Percentiles rank a stretch among this genome's conserved stretches.
Evolutionary conservation across 2,888 invertebrate species (phyloP).

Genomic region (Phalangium opilio): DNA sequence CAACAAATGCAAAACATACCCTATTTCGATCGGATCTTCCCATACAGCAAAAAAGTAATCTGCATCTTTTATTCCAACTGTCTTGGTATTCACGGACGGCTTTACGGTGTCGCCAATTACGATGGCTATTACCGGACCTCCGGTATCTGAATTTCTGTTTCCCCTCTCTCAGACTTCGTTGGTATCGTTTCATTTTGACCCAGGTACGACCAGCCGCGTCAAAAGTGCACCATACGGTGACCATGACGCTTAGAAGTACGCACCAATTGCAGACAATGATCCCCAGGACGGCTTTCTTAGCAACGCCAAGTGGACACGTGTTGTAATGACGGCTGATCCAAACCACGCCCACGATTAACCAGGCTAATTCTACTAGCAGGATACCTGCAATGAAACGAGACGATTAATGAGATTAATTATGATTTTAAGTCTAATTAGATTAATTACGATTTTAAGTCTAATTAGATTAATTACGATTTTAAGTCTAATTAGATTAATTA

Average conservation of each 20-base stretch:
- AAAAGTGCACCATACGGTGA: slow-evolving; percentile 71
- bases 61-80: slow-evolving; percentile 70
- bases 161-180: slow-evolving; percentile 59
- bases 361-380: slow-evolving; percentile 53
- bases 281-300: slow-evolving; percentile 56
- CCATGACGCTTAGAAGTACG: slow-evolving; percentile 47
- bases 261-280: slow-evolving; percentile 63
- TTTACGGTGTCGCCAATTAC: slow-evolving; percentile 71
- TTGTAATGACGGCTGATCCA: slow-evolving; percentile 54
- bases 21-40: slow-evolving; percentile 54
- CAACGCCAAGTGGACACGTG: slow-evolving; percentile 45
- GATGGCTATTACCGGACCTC: slow-evolving; percentile 53
- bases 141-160: slow-evolving; percentile 48
- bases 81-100: slow-evolving; percentile 71
- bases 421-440: too few species aligned
- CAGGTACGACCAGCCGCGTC: slow-evolving; percentile 74
- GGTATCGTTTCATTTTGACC: slow-evolving; percentile 79
- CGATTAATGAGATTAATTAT: too few species aligned
- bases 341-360: slow-evolving; percentile 53
- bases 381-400: slow-evolving; percentile 41
- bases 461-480: too few species aligned
- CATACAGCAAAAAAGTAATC: slow-evolving; percentile 66
- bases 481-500: too few species aligned
- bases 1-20: slow-evolving; percentile 35
- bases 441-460: too few species aligned